Conservation (phyloP, 1,140 invertebrate species). For the Euwallacea fornicatus region DNA sequence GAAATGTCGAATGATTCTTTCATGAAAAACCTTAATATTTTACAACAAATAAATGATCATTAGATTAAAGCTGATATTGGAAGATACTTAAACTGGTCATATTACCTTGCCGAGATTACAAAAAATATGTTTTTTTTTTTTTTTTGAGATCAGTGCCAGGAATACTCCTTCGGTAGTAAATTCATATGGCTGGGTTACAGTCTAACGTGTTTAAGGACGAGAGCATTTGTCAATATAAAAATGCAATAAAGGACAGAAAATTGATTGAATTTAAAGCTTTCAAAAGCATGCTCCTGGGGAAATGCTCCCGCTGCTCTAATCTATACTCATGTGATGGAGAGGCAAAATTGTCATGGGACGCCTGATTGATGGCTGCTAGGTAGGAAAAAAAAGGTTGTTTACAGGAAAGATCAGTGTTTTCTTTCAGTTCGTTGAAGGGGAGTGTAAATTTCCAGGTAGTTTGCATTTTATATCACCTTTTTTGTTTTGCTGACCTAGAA, state of each 20-base stretch:
- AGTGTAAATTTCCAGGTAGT: background rate
- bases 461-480: background rate
- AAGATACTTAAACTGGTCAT: too few species aligned
- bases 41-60: too few species aligned
- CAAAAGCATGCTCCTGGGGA: conserved; percentile 2
- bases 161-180: too few species aligned
- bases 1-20: too few species aligned
- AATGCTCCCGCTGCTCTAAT: background rate
- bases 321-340: conserved; percentile 7
- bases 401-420: background rate
- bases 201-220: too few species aligned
- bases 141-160: too few species aligned
- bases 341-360: conserved; percentile 1
- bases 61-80: too few species aligned
- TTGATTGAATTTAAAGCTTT: conserved; percentile 11
- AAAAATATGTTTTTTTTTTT: too few species aligned
- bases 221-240: background rate
- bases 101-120: too few species aligned
- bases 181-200: too few species aligned
- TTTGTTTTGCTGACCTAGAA: background rate
- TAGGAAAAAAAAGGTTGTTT: background rate
- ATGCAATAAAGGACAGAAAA: conserved; percentile 1
- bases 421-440: background rate
- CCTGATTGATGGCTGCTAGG: background rate
- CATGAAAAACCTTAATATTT: too few species aligned